Base-by-base conservation (phyloP, 2,113 vertebrate species). In the Acanthisitta chloris region DNA sequence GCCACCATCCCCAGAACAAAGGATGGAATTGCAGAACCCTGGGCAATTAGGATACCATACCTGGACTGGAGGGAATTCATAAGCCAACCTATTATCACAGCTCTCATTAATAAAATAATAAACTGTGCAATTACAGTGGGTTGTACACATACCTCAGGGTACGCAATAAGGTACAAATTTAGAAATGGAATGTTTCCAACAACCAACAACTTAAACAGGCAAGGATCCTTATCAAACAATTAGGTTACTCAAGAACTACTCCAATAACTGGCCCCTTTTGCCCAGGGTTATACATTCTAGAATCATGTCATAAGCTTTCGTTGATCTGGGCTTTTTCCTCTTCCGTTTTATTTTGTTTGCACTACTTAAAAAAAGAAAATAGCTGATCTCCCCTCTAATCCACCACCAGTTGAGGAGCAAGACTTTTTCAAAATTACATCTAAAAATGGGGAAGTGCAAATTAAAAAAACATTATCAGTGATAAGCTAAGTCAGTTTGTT, bases 171-270 rank as follows among this genome's bases (percentile, higher is more conserved):
- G 88, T 82, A 95, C 76, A 86, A 76, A 94, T 84, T 92, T 93
- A 94, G 90, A 96, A 96, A 81, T 92, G 88, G 92, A 97, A 8
- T 88, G 64, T 73, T 90, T 94, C 96, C 94, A 96, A 90, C 78
- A 94, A 74, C 71, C 86, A 97, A 51, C 72, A 95, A 65, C 74
- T 93, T 96, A 93, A 94, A 94, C 81, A 97, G 87, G 79, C 78
- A 85, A 85, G 93, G 89, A 96, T 96, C 74, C 55, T 97, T 96
- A 96, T 96, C 95, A 96, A 95, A 96, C 94, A 91, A 97, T 90
- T 94, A 89, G 55, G 70, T 96, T 95, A 91, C 77, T 91, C 94
- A 94, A 96, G 86, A 93, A 81, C 51, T 88, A 57, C 81, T 94
- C 83, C 65, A 91, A 77, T 83, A 95, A 81, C 42, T 86, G 81